Percentiles rank a stretch among this genome's conserved stretches.
Evolutionary conservation across 35 echinoderm and acorn worm species (phyloP).

Genomic region (Acanthaster planci): DNA sequence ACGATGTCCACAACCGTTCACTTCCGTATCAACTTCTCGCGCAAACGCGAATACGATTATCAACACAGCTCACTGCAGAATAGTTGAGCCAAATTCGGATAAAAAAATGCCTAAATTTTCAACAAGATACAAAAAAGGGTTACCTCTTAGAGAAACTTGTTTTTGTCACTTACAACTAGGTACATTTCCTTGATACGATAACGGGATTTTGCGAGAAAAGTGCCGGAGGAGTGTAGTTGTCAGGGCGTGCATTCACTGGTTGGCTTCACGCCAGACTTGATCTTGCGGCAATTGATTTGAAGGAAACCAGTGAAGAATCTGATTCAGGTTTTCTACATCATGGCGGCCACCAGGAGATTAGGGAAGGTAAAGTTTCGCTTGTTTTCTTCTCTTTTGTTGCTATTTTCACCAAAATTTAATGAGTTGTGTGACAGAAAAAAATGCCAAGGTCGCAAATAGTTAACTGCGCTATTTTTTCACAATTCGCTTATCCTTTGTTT

Average conservation of each 20-base stretch:
- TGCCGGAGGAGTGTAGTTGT: constrained; percentile 20
- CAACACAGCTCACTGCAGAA: not conserved
- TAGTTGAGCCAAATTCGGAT: too few species aligned
- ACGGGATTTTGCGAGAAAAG: not conserved
- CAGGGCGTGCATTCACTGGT: constrained; percentile 24
- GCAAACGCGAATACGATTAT: not conserved
- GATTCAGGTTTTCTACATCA: constrained; percentile 29
- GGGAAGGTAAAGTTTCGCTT: constrained; percentile 15
- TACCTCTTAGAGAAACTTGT: too few species aligned
- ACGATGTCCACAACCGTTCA: not conserved
- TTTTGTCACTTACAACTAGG: too few species aligned
- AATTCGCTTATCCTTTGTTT: too few species aligned
- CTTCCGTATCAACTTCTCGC: constrained; percentile 9
- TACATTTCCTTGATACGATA: too few species aligned
- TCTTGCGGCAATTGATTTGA: not conserved
- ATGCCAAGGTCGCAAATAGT: too few species aligned
- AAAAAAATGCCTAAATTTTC: too few species aligned
- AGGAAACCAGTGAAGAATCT: constrained; percentile 10
- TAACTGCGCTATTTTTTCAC: too few species aligned
- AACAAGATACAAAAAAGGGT: too few species aligned
- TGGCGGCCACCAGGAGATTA: constrained; percentile 46
- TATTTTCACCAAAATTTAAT: too few species aligned
- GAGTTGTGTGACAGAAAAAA: too few species aligned
- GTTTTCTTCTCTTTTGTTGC: not conserved
- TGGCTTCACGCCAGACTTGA: not conserved